Percentiles rank a stretch among this genome's conserved stretches.
Conservation (phyloP, 2,113 vertebrate species). For the Sinocyclocheilus rhinocerous region DNA sequence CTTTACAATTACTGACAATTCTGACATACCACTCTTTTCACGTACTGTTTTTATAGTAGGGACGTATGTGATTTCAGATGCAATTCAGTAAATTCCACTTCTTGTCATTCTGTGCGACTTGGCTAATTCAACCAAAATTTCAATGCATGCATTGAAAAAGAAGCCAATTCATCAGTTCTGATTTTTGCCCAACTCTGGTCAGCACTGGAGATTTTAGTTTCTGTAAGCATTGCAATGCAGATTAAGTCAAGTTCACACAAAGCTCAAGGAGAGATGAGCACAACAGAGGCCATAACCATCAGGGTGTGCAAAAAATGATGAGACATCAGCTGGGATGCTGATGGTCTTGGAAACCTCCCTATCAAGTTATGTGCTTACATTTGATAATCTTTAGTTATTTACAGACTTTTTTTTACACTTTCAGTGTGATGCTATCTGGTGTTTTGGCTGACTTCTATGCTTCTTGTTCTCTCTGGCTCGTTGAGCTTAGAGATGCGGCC, state of each 20-base stretch:
- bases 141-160: neutral
- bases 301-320: constrained; percentile 50
- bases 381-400: constrained; percentile 7
- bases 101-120: neutral
- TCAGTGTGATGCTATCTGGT: constrained; percentile 30
- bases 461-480: constrained; percentile 34
- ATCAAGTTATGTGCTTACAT: constrained; percentile 33
- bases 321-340: constrained; percentile 47
- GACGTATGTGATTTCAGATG: no score
- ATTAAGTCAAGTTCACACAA: constrained; percentile 42
- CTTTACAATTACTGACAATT: no score
- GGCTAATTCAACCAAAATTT: neutral
- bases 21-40: no score
- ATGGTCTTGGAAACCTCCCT: constrained; percentile 31
- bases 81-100: neutral
- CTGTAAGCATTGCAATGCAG: constrained; percentile 38
- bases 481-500: constrained; percentile 23
- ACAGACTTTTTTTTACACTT: neutral
- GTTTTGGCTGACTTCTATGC: constrained; percentile 61
- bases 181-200: neutral
- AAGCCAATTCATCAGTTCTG: neutral
- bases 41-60: no score
- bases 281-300: constrained; percentile 50
- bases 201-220: neutral
- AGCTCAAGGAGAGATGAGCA: constrained; percentile 42